These are phyloP conservation scores for Xylota sylvarum DNA, from an alignment of 2,888 invertebrate genomes.

Conservation along the genomic window DNA sequence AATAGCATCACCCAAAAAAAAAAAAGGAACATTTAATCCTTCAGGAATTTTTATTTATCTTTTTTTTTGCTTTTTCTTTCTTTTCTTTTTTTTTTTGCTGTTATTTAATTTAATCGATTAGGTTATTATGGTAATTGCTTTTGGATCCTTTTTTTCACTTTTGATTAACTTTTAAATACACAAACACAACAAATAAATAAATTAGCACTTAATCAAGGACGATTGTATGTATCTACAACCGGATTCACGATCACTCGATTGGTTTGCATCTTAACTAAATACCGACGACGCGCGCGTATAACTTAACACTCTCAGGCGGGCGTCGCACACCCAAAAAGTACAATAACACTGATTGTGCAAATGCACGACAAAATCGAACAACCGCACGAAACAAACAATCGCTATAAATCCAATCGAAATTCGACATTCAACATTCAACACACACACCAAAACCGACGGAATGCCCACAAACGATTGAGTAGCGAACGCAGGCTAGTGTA, in stretches of 20 bases:
- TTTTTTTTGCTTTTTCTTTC: constrained; percentile 15
- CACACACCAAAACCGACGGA: constrained; percentile 67
- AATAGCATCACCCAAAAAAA: constrained; percentile 42
- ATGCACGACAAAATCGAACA: constrained; percentile 27
- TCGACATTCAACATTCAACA: constrained; percentile 16
- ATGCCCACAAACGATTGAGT: constrained; percentile 61
- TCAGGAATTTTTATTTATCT: constrained; percentile 12
- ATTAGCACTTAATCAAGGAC: constrained; percentile 4
- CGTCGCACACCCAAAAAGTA: constrained; percentile 17
- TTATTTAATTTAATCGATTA: constrained; percentile 39
- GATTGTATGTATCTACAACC: constrained; percentile 5
- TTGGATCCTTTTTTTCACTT: constrained; percentile 13
- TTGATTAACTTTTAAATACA: not conserved
- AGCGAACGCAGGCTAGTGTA: constrained; percentile 68
- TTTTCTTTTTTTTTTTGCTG: constrained; percentile 12
- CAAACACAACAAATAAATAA: not conserved
- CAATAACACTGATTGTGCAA: constrained; percentile 47
- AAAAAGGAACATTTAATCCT: constrained; percentile 54
- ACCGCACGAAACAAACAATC: constrained; percentile 34
- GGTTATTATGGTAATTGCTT: constrained; percentile 63
- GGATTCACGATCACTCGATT: constrained; percentile 28
- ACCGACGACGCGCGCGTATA: constrained; percentile 16
- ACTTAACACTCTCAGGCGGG: not conserved
- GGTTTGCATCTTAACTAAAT: constrained; percentile 6
- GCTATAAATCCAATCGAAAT: constrained; percentile 48